Percentiles rank a stretch among this genome's conserved stretches.
phyloP scores from a whole-genome alignment of 2,888 invertebrate genomes.

The Chirona hameri region DNA sequence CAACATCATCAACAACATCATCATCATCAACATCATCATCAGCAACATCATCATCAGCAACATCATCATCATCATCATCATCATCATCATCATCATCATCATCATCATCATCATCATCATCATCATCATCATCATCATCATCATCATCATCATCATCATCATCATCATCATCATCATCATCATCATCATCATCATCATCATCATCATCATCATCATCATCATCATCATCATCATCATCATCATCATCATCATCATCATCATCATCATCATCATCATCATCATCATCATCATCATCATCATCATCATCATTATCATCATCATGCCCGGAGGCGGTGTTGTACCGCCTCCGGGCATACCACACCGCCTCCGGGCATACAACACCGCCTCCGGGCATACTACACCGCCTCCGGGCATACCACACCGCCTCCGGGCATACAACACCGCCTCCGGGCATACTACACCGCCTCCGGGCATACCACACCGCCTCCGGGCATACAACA shows the following conservation, averaged over 20 bases:
- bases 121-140: constrained; percentile 12
- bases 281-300: constrained; percentile 22
- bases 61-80: constrained; percentile 22
- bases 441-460: no score
- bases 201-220: constrained; percentile 22
- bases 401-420: no score
- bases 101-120: constrained; percentile 22
- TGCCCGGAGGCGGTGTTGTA: no score
- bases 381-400: no score
- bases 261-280: constrained; percentile 22
- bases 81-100: constrained; percentile 22
- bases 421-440: no score
- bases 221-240: constrained; percentile 12
- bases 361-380: no score
- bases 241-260: constrained; percentile 22
- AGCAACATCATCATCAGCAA: no score
- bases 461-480: no score
- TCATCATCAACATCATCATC: no score
- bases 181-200: constrained; percentile 22
- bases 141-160: constrained; percentile 22
- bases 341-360: no score
- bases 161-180: constrained; percentile 22
- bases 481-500: no score
- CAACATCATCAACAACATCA: no score
- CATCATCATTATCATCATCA: constrained; percentile 7